Conservation (phyloP, 2,888 invertebrate genomes). For the Trichacis sp. region DNA sequence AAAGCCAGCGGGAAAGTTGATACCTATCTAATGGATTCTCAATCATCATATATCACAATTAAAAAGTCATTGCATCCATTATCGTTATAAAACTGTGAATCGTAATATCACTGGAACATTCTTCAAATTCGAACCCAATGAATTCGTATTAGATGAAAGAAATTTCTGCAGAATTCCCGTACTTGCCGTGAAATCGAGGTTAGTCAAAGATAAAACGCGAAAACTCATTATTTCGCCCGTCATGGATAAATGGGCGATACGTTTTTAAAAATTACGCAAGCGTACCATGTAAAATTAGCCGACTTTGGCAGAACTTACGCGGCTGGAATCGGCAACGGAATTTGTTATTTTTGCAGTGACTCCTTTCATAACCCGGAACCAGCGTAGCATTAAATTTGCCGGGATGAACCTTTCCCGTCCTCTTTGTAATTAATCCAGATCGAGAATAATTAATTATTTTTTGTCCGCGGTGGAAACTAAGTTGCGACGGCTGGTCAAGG, state of each 20-base stretch:
- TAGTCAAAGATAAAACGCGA: neutral
- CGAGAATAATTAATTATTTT: conserved; percentile 42
- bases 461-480: conserved; percentile 29
- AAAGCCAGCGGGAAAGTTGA: conserved; percentile 1
- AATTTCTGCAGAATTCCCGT: no score
- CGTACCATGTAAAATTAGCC: conserved; percentile 37
- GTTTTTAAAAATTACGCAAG: neutral
- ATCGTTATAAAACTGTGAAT: neutral
- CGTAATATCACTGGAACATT: no score
- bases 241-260: neutral
- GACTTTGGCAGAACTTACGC: conserved; percentile 21
- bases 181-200: no score
- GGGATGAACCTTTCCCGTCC: neutral
- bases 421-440: conserved; percentile 3
- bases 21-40: neutral
- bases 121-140: neutral
- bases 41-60: conserved; percentile 13
- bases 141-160: no score
- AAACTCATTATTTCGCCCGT: conserved; percentile 20
- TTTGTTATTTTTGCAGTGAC: neutral
- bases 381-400: neutral
- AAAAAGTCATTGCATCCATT: conserved; percentile 11
- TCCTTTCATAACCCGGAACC: neutral
- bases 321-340: neutral
- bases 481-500: conserved; percentile 35